A percentile compares a stretch with the other conserved stretches of the same genome.
Evolutionary conservation across 2,797 vertebrate genomes (phyloP).

Genomic region (Cossypha caffra): DNA sequence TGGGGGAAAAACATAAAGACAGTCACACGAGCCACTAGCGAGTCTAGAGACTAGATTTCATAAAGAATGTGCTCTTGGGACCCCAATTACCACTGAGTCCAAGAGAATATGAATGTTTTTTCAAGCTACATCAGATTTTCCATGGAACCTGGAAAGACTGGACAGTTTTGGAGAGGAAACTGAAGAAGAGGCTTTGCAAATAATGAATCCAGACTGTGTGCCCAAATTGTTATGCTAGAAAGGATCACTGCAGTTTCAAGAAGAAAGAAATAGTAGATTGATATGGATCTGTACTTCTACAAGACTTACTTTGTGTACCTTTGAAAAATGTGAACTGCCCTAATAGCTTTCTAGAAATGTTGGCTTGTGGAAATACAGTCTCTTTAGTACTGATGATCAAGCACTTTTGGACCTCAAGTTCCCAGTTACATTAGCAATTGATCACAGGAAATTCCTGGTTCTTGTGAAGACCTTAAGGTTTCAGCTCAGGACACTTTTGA

Average conservation of each 20-base stretch:
- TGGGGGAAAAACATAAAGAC: background rate
- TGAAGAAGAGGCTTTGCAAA: background rate
- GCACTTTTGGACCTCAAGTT: background rate
- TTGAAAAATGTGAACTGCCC: background rate
- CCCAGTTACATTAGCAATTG: background rate
- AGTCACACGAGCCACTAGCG: background rate
- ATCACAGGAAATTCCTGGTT: background rate
- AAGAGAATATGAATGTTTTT: background rate
- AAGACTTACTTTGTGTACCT: background rate
- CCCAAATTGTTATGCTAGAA: background rate
- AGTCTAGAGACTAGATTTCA: background rate
- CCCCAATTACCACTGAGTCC: accelerated
- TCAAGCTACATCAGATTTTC: background rate
- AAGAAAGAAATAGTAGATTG: background rate
- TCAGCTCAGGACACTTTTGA: background rate
- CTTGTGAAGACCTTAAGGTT: background rate
- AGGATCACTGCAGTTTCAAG: background rate
- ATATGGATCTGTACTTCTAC: background rate
- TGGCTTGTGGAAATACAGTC: background rate
- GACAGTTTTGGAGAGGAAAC: background rate
- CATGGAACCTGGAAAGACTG: background rate
- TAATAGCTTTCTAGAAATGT: background rate
- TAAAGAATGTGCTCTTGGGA: background rate
- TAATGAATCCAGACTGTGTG: background rate
- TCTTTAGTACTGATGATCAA: slow-evolving; percentile 1